Base-by-base conservation (phyloP, 2,113 vertebrate species). In the Catharus fuscescens region DNA sequence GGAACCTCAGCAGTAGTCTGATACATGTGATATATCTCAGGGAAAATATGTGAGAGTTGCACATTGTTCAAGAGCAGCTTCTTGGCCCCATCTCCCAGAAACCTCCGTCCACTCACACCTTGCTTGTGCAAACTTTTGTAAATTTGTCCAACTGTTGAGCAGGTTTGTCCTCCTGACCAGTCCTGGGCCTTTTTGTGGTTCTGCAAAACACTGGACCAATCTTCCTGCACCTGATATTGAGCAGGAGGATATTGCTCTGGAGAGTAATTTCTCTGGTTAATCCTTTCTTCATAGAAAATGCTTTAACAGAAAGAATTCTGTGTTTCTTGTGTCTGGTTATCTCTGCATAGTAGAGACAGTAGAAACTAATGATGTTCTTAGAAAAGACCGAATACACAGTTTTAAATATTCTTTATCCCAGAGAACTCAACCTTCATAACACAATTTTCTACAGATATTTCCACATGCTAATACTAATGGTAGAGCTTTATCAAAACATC, bases 381-480 rank as follows among this genome's bases (percentile, higher is more conserved):
- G 9, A 16, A 40, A 60, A 23, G 10, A 44, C 3, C 17, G 52
- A 72, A 60, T 47, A 38, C 44, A 60, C 3, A 23, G 8, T 42
- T 89, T 80, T 31, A 77, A 26, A 26, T 71, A 57, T 36, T 50
- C 28, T 34, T 23, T 36, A 31, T 32, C 3, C 11, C 28, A n/a
- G 74, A 34, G 14, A 86, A 71, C 5, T 62, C 0, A 0, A 3
- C 16, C 5, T 80, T 72, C 64, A 16, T 50, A 57, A 54, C 3
- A 8, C 7, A 72, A 5, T 5, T 71, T 77, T 44, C 16, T 53
- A 53, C 25, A 48, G 14, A 34, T 18, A 1, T n/a, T 32, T 86
- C 20, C 10, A 61, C n/a, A 50, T 40, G 38, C 3, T 32, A 67
- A 19, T 69, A 50, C 7, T 29, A 80, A 29, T 10, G 2, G 1